Percentiles rank a stretch among this genome's conserved stretches.
phyloP scores from a whole-genome alignment of 30 jellyfish, hydroid and myxozoan genomes.

The Cassiopea xamachana region DNA sequence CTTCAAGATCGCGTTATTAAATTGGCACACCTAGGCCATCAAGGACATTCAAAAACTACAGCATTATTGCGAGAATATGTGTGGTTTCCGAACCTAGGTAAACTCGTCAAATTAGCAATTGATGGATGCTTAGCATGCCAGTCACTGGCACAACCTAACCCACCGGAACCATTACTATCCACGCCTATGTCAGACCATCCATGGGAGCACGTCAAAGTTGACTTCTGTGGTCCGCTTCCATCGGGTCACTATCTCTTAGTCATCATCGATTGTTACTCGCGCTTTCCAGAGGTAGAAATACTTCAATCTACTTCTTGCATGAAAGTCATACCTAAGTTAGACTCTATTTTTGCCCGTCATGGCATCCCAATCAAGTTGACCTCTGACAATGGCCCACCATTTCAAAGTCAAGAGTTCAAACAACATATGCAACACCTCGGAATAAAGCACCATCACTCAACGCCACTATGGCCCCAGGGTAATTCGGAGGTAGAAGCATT shows the following conservation, averaged over 20 bases:
- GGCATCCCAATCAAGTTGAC: slow-evolving; percentile 7
- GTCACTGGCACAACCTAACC: slow-evolving; percentile 17
- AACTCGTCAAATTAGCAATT: slow-evolving; percentile 7
- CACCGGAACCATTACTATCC: slow-evolving; percentile 29
- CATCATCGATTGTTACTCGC: slow-evolving; percentile 18
- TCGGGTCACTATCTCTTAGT: slow-evolving; percentile 62
- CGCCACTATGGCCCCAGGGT: slow-evolving; percentile 62
- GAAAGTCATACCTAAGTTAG: slow-evolving; percentile 39
- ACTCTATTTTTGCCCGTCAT: slow-evolving; percentile 11
- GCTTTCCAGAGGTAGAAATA: slow-evolving; percentile 77
- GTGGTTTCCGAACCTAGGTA: slow-evolving; percentile 34
- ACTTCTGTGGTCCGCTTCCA: slow-evolving; percentile 65
- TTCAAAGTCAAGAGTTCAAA: slow-evolving; percentile 13
- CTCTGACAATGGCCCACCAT: slow-evolving; percentile 63
- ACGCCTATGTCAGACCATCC: slow-evolving; percentile 6
- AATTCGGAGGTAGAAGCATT: slow-evolving; percentile 53
- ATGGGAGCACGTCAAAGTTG: slow-evolving; percentile 1
- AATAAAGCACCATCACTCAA: not conserved
- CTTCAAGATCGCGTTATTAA: slow-evolving; percentile 23
- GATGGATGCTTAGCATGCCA: slow-evolving; percentile 57
- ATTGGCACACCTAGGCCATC: slow-evolving; percentile 65
- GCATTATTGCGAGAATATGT: not conserved
- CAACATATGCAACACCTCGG: slow-evolving; percentile 26
- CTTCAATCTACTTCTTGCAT: slow-evolving; percentile 36
- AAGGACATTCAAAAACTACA: slow-evolving; percentile 61